Evolutionary conservation across 2,113 vertebrate genomes (phyloP), one percentile per base, ranked within the genome.

Genomic region (Orientallactaga bullata): DNA sequence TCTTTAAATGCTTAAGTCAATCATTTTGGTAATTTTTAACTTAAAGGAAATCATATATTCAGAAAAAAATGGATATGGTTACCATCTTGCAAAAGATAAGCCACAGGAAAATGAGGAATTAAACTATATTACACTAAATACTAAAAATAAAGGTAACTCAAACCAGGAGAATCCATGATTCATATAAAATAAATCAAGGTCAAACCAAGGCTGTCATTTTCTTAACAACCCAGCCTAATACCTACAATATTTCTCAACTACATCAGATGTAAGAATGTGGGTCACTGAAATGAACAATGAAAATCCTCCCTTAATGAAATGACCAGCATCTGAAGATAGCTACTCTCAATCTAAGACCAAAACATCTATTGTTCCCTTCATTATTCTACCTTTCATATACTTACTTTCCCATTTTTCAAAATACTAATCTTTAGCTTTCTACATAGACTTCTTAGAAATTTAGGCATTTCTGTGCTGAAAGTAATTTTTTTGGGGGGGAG

Each of bases 81-180:
- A 84, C 79, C 72, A 76, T 23, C 51, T 91, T 89, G 60, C 42
- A 87, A 95, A 95, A 94, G 28, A 91, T 91, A 95, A 91, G 47
- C 18, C 24, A 91, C 10, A 79, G 69, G 74, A 69, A 47, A 85
- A 87, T 37, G 37, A 90, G n/a, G 37, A 93, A 84, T n/a, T 61
- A 61, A 68, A 88, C n/a, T 85, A 12, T 42, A 89, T 73, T 66
- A 86, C 88, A 42, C 20, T 20, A 35, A 61, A 32, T 58, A 93
- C 42, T 84, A 86, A 91, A 94, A 90, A 88, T 71, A 21, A 76
- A 20, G 26, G 24, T 66, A 77, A 47, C 16, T 84, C 20, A 86
- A 81, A 24, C 7, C 78, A 92, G 26, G 58, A 77, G 77, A 94
- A 74, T 88, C n/a, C 83, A 92, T 68, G 32, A 94, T 73, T 84